Evolutionary conservation across 1,140 invertebrate genomes (phyloP).

Genomic region (Homalodisca vitripennis): DNA sequence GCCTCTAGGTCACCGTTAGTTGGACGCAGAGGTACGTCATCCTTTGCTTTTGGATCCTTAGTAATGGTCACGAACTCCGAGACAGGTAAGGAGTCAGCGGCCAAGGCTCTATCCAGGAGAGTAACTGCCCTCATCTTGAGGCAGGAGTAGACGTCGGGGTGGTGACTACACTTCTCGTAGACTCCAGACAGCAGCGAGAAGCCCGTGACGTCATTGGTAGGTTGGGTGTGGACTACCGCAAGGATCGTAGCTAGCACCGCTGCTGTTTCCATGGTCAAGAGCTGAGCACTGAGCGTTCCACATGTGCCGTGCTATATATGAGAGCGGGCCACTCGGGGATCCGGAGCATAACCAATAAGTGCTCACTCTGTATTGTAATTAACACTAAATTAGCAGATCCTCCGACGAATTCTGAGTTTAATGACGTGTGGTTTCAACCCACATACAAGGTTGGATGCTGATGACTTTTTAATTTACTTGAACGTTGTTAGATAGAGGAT

Average conservation of each 20-base stretch:
- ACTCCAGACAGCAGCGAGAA: conserved; percentile 50
- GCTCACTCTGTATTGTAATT: too few species aligned
- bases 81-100: conserved; percentile 58
- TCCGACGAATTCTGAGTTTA: too few species aligned
- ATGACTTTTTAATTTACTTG: too few species aligned
- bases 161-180: conserved; percentile 68
- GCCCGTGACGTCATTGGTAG: too few species aligned
- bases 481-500: too few species aligned
- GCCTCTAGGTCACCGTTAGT: conserved; percentile 62
- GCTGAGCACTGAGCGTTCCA: neutral
- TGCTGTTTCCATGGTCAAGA: neutral
- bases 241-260: neutral
- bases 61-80: conserved; percentile 69
- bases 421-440: too few species aligned
- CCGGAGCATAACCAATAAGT: conserved; percentile 21
- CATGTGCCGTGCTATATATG: neutral
- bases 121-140: conserved; percentile 73
- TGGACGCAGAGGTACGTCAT: conserved; percentile 34
- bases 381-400: too few species aligned
- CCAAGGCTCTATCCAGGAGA: conserved; percentile 64
- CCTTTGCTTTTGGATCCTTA: conserved; percentile 52
- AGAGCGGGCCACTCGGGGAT: neutral
- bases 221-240: neutral
- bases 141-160: conserved; percentile 63
- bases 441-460: too few species aligned